These are phyloP conservation scores for Blastobasis adustella DNA, from an alignment of 2,888 invertebrate genomes.

Conservation along the genomic window DNA sequence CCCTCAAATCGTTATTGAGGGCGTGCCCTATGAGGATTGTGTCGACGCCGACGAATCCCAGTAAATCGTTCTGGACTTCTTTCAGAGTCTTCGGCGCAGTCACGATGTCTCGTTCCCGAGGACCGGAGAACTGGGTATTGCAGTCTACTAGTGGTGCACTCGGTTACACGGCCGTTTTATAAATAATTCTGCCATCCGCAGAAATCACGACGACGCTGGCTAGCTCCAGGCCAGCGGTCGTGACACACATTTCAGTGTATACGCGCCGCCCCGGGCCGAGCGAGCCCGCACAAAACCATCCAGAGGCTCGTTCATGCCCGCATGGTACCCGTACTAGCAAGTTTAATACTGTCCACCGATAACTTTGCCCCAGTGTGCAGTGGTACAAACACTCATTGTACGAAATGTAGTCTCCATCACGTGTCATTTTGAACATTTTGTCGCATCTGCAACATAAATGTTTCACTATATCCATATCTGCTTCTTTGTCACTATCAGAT, in stretches of 20 bases:
- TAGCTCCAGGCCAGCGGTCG: no score
- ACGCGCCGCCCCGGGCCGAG: slow-evolving; percentile 75
- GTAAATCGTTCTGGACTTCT: slow-evolving; percentile 90
- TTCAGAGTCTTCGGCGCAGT: slow-evolving; percentile 81
- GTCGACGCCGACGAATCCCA: slow-evolving; percentile 84
- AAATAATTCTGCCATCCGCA: slow-evolving; percentile 82
- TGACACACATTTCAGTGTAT: slow-evolving; percentile 99
- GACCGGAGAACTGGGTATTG: no score
- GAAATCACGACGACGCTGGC: slow-evolving; percentile 90
- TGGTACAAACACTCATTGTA: no score
- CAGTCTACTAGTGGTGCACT: slow-evolving; percentile 90
- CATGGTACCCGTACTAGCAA: slow-evolving; percentile 77
- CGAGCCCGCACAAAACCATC: slow-evolving; percentile 79
- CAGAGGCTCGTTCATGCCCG: slow-evolving; percentile 80
- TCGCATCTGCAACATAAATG: slow-evolving; percentile 83
- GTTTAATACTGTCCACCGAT: slow-evolving; percentile 71
- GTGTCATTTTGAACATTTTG: slow-evolving; percentile 80
- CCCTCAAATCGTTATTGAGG: slow-evolving; percentile 93
- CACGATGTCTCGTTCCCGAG: no score
- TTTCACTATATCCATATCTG: slow-evolving; percentile 60
- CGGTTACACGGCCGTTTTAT: slow-evolving; percentile 90
- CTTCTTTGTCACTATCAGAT: slow-evolving; percentile 73
- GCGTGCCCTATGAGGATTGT: slow-evolving; percentile 97
- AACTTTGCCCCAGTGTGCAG: slow-evolving; percentile 87
- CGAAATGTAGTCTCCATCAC: no score